phyloP scores from a whole-genome alignment of 2,888 invertebrate genomes.

The Thecocarcelia acutangulata region DNA sequence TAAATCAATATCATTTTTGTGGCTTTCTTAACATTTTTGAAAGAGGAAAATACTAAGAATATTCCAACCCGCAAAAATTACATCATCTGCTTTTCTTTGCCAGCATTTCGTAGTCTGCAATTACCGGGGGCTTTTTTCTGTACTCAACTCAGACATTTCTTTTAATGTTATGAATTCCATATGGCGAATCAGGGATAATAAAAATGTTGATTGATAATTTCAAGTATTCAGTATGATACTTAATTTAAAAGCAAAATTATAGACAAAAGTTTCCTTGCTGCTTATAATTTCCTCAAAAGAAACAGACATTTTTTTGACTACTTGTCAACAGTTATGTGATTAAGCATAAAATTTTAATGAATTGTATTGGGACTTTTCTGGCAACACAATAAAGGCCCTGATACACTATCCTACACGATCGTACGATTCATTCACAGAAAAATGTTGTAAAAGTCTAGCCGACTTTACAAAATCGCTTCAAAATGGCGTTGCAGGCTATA shows the following conservation, averaged over 20 bases:
- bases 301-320: constrained; percentile 13
- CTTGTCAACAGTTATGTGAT: neutral
- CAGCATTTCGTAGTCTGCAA: neutral
- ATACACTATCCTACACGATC: too few relatives aligned
- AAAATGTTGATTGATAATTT: constrained; percentile 21
- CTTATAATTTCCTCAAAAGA: constrained; percentile 7
- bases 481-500: too few relatives aligned
- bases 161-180: neutral
- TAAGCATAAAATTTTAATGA: too few relatives aligned
- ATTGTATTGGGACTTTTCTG: too few relatives aligned
- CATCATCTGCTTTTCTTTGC: neutral
- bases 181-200: neutral
- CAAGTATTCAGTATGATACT: constrained; percentile 5
- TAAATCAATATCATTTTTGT: constrained; percentile 1
- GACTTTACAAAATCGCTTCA: too few relatives aligned
- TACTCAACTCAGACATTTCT: neutral
- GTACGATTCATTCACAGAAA: too few relatives aligned
- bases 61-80: neutral
- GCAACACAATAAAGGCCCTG: too few relatives aligned
- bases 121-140: neutral
- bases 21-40: neutral
- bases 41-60: neutral
- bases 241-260: constrained; percentile 31
- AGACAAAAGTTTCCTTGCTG: neutral
- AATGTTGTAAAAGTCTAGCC: too few relatives aligned